Evolutionary conservation across 2,797 vertebrate species (phyloP), one percentile per base, ranked within the genome.

Genomic region (Lophius americanus): DNA sequence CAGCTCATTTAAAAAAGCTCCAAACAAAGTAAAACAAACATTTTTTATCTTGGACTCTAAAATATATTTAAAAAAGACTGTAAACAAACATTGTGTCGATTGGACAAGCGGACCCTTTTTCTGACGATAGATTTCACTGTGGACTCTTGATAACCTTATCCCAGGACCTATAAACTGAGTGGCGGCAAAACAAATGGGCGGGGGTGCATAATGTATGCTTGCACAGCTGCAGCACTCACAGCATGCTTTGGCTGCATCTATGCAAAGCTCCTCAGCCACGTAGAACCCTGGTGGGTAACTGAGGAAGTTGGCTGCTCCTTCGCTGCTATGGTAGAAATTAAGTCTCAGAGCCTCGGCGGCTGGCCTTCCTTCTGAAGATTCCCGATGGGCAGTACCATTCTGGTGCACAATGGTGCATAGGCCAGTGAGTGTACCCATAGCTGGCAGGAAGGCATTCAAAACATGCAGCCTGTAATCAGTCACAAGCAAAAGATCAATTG

Each of bases 241-340:
- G 73, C 92, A 93, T 2, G 92, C 89, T 54, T 88, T 92, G 70
- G 94, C 93, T 68, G 92, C 92, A 8, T 91, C 83, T 12, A 93
- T 85, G 52, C 91, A 92, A 82, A 94, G 83, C 75, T 94, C 90
- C 72, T 94, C 94, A 1, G 88, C 90, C 52, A 93, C 79, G 54
- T 93, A 93, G 64, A 91, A 79, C 46, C 94, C 93, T n/a, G 92
- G 88, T 36, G 92, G 91, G 84, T 91, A 94, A 81, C 82, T 84
- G 70, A 94, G 88, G 8, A 81, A 68, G 36, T 85, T 63, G 0
- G 35, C 58, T 3, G 67, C 74, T 62, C 60, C 81, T 64, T 66
- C 87, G 68, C 60, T 76, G 79, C 77, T 83, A 61, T 88, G 82
- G 86, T 94, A 94, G 38, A 93, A 88, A 69, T 92, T 87, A 70